Percentiles rank a stretch among this genome's conserved stretches.
These are phyloP conservation scores for Pelochelys cantorii DNA, from an alignment of 2,797 vertebrate genomes.

Conservation along the genomic window DNA sequence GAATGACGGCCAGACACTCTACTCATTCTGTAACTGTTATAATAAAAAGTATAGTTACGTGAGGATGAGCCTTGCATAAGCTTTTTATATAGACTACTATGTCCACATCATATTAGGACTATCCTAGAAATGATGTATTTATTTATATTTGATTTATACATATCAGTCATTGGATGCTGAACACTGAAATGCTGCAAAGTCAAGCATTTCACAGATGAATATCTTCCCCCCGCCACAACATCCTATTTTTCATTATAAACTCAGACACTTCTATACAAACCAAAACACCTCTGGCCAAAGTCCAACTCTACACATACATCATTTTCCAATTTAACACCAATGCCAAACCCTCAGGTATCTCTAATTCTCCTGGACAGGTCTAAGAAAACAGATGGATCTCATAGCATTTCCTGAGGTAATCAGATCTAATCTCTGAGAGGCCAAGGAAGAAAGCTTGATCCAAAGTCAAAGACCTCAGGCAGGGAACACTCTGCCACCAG, in stretches of 20 bases:
- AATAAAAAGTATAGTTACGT: neutral
- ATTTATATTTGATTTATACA: neutral
- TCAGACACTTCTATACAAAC: neutral
- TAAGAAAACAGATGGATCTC: neutral
- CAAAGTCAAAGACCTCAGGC: slow-evolving; percentile 17
- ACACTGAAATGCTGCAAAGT: neutral
- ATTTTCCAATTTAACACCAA: neutral
- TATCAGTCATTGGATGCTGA: neutral
- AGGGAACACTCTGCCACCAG: slow-evolving; percentile 20
- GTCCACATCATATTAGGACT: neutral
- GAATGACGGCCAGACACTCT: neutral
- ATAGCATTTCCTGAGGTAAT: neutral
- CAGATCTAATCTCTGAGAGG: neutral
- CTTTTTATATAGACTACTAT: neutral
- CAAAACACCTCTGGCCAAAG: neutral
- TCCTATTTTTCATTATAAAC: neutral
- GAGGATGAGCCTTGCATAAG: neutral
- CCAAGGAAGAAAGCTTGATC: accelerated
- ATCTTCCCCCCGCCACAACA: neutral
- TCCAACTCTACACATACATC: accelerated
- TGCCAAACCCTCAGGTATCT: neutral
- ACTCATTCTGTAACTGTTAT: neutral
- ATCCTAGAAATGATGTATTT: neutral
- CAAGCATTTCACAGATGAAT: neutral
- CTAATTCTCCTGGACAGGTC: neutral